Conservation (phyloP, 2,113 vertebrate genomes). For the Ceyx melanurus region DNA sequence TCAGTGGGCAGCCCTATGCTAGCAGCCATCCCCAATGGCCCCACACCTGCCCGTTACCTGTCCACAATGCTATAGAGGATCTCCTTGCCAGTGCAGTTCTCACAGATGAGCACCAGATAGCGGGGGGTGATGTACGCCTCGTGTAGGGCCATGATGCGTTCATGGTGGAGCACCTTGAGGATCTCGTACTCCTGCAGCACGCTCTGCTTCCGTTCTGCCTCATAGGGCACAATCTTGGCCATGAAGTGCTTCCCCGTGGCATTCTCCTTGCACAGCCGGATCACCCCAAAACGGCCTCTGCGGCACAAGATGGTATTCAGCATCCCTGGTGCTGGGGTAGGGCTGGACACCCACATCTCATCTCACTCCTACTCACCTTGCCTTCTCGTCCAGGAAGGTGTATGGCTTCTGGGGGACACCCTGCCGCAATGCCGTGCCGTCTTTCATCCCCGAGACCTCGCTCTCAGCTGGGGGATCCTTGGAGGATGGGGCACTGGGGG, state of each 20-base stretch:
- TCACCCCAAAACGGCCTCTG: constrained; percentile 94
- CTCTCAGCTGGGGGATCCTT: constrained; percentile 66
- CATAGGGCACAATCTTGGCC: constrained; percentile 96
- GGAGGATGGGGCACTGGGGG: neutral
- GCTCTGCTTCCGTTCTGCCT: constrained; percentile 84
- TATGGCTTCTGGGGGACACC: constrained; percentile 96
- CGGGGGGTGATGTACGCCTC: constrained; percentile 97
- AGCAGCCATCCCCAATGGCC: accelerated
- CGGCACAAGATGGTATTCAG: neutral
- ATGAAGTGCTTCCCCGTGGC: constrained; percentile 92
- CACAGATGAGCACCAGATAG: constrained; percentile 95
- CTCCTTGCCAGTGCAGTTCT: constrained; percentile 92
- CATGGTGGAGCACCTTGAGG: constrained; percentile 91
- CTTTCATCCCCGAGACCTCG: constrained; percentile 71
- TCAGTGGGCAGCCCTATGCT: accelerated
- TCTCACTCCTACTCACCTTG: constrained; percentile 78
- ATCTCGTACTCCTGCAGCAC: constrained; percentile 97
- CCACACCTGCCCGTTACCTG: constrained; percentile 68
- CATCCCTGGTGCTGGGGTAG: neutral
- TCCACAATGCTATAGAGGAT: constrained; percentile 94
- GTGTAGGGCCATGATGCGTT: constrained; percentile 92
- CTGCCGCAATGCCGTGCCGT: constrained; percentile 81
- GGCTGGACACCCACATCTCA: neutral
- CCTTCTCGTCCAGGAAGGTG: constrained; percentile 97
- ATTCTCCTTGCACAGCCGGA: constrained; percentile 93